Percentiles rank a stretch among this genome's conserved stretches.
Conservation (phyloP, 2,113 vertebrate genomes). For the Gadus chalcogrammus region DNA sequence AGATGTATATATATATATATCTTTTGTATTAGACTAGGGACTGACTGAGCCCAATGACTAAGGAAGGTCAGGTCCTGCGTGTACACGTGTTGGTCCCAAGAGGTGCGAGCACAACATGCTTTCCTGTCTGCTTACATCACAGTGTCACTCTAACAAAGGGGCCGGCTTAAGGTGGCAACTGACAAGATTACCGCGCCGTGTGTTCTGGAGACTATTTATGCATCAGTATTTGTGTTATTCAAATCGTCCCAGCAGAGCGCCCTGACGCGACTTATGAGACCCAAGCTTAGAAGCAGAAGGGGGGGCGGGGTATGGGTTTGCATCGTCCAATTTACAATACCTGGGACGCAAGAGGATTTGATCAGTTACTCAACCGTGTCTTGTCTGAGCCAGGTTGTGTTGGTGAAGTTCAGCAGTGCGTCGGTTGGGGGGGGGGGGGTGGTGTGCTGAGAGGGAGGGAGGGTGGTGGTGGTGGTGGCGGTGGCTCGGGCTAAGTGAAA, state of each 20-base stretch:
- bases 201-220: constrained; percentile 32
- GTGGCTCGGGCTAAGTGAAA: constrained; percentile 82
- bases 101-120: constrained; percentile 21
- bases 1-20: too few relatives aligned
- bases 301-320: too few relatives aligned
- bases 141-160: constrained; percentile 16
- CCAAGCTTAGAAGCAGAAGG: too few relatives aligned
- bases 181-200: constrained; percentile 12
- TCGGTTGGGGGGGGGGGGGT: constrained; percentile 11
- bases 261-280: too few relatives aligned
- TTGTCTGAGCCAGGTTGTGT: constrained; percentile 91
- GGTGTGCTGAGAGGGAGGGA: constrained; percentile 28
- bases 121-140: constrained; percentile 1
- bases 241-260: not conserved
- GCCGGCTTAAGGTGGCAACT: constrained; percentile 17
- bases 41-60: too few relatives aligned
- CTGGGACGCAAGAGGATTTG: constrained; percentile 70
- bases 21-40: too few relatives aligned
- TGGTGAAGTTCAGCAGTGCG: constrained; percentile 70
- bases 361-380: constrained; percentile 81
- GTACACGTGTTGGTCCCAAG: too few relatives aligned
- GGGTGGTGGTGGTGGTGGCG: constrained; percentile 54
- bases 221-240: constrained; percentile 6
- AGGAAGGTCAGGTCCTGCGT: too few relatives aligned
- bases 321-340: constrained; percentile 79